Evolutionary conservation across 2,888 invertebrate genomes (phyloP).

Genomic region (Acronicta aceris): DNA sequence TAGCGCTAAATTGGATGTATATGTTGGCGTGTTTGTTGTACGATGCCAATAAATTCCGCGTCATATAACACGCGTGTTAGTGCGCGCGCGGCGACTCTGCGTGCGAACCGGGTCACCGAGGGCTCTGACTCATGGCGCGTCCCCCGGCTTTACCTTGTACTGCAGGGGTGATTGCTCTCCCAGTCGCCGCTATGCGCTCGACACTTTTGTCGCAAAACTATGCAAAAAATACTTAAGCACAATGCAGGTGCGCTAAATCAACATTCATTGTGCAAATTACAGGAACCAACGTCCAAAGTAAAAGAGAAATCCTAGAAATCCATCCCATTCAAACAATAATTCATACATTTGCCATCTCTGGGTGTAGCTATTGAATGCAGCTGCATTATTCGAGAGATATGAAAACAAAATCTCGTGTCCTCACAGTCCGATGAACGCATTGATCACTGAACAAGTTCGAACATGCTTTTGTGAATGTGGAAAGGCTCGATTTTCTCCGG

Average conservation of each 20-base stretch:
- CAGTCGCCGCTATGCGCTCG: conserved; percentile 37
- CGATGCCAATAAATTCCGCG: conserved; percentile 57
- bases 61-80: conserved; percentile 66
- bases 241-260: conserved; percentile 60
- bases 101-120: conserved; percentile 82
- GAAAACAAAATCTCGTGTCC: conserved; percentile 69
- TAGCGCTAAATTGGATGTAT: conserved; percentile 8
- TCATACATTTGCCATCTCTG: conserved; percentile 54
- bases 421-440: conserved; percentile 70
- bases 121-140: conserved; percentile 65
- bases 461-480: conserved; percentile 68
- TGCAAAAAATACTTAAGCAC: conserved; percentile 51
- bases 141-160: conserved; percentile 51
- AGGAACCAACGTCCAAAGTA: conserved; percentile 48
- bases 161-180: conserved; percentile 60
- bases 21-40: conserved; percentile 15
- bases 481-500: conserved; percentile 81
- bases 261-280: conserved; percentile 69
- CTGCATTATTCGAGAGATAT: conserved; percentile 65
- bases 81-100: conserved; percentile 54
- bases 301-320: conserved; percentile 62
- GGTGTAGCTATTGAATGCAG: conserved; percentile 49
- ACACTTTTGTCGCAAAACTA: conserved; percentile 51
- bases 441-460: conserved; percentile 69
- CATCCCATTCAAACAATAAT: conserved; percentile 59